phyloP scores from a whole-genome alignment of 2,113 vertebrate genomes.

The Tragulus kanchil region DNA sequence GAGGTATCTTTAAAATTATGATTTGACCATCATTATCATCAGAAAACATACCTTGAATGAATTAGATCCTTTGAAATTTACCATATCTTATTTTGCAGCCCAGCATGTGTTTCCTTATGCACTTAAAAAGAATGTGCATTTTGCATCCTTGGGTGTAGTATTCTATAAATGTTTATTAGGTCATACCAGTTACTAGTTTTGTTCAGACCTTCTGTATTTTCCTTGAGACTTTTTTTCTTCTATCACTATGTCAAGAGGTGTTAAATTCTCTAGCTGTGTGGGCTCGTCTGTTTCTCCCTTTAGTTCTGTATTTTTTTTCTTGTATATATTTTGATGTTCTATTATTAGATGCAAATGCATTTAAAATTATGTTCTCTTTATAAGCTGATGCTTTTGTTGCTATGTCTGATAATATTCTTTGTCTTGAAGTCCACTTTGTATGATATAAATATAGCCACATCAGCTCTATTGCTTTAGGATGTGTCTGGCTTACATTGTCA shows the following conservation, averaged over 20 bases:
- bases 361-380: conserved; percentile 15
- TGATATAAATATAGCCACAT: not conserved
- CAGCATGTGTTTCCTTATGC: not conserved
- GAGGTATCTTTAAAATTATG: not conserved
- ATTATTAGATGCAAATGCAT: not conserved
- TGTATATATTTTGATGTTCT: not conserved
- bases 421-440: not conserved
- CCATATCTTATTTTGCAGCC: not conserved
- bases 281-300: not conserved
- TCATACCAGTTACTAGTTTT: not conserved
- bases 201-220: not conserved
- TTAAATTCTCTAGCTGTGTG: not conserved
- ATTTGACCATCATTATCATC: not conserved
- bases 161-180: not conserved
- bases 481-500: not conserved
- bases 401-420: not conserved
- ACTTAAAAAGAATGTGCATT: not conserved
- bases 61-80: not conserved
- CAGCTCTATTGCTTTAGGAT: not conserved
- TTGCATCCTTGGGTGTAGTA: not conserved
- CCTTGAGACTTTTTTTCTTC: not conserved
- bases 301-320: not conserved
- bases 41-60: not conserved
- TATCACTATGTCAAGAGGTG: not conserved
- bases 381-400: not conserved